These are phyloP conservation scores for Arrhopalites spinosus DNA, from an alignment of 2,888 invertebrate species.

Conservation along the genomic window DNA sequence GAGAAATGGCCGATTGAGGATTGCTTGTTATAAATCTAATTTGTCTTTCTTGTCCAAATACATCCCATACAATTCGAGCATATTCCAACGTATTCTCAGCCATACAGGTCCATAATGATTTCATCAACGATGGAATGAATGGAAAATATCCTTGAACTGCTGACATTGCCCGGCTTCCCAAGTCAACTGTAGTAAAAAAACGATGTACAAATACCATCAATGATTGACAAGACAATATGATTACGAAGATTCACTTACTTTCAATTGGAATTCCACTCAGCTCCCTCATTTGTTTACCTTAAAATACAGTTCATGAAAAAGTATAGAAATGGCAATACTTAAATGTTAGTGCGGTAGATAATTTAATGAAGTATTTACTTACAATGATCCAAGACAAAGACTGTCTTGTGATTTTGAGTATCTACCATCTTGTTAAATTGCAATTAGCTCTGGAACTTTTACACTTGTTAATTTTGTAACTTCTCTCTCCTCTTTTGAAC, in stretches of 20 bases:
- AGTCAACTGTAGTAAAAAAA: conserved; percentile 75
- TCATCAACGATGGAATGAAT: conserved; percentile 77
- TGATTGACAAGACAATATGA: no score
- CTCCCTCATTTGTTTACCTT: conserved; percentile 87
- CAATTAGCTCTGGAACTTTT: background rate
- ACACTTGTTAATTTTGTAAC: background rate
- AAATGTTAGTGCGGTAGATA: no score
- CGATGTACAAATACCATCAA: no score
- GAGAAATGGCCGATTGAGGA: conserved; percentile 73
- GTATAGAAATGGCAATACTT: no score
- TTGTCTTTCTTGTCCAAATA: conserved; percentile 89
- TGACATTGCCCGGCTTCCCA: conserved; percentile 59
- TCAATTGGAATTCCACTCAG: conserved; percentile 75
- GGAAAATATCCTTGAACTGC: conserved; percentile 65
- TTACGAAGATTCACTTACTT: no score
- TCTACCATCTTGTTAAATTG: conserved; percentile 23
- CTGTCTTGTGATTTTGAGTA: conserved; percentile 72
- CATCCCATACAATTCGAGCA: conserved; percentile 93
- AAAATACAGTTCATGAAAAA: no score
- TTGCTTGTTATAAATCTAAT: conserved; percentile 87
- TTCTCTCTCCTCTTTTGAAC: background rate
- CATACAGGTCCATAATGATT: conserved; percentile 94
- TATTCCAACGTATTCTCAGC: conserved; percentile 96
- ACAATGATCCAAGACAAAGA: conserved; percentile 93
- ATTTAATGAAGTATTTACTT: no score